Conservation (phyloP, 2,113 vertebrate species). For the Macrotus californicus region DNA sequence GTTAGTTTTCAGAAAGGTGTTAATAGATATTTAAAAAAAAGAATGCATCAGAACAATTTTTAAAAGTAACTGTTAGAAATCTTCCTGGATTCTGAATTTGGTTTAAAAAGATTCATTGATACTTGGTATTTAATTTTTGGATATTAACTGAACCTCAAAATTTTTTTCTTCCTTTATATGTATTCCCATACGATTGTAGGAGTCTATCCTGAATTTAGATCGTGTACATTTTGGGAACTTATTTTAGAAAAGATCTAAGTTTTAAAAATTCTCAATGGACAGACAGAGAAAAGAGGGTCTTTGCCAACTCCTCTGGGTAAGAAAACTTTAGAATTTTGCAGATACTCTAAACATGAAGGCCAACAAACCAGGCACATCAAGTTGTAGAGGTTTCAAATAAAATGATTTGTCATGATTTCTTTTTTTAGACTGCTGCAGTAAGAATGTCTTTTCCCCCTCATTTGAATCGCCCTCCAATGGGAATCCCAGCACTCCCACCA, state of each 20-base stretch:
- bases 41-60: constrained; percentile 31
- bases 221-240: constrained; percentile 71
- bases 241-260: constrained; percentile 74
- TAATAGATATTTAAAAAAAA: no score
- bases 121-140: constrained; percentile 65
- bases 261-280: constrained; percentile 72
- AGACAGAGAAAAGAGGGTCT: constrained; percentile 73
- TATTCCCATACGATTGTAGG: constrained; percentile 72
- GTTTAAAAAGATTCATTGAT: constrained; percentile 65
- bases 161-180: constrained; percentile 74
- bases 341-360: constrained; percentile 73
- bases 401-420: constrained; percentile 54
- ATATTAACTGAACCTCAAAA: constrained; percentile 72
- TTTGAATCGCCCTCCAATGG: constrained; percentile 94
- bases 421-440: constrained; percentile 82
- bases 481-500: constrained; percentile 91
- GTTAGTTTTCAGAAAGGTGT: no score
- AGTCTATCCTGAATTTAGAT: constrained; percentile 71
- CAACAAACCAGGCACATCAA: constrained; percentile 54
- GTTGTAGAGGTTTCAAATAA: constrained; percentile 55
- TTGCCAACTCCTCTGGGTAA: constrained; percentile 74
- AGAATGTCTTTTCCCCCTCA: constrained; percentile 98
- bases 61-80: constrained; percentile 23
- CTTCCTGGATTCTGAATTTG: constrained; percentile 53
- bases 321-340: constrained; percentile 74